Evolutionary conservation across 2,113 vertebrate species (phyloP).

Genomic region (Dasyprocta punctata): DNA sequence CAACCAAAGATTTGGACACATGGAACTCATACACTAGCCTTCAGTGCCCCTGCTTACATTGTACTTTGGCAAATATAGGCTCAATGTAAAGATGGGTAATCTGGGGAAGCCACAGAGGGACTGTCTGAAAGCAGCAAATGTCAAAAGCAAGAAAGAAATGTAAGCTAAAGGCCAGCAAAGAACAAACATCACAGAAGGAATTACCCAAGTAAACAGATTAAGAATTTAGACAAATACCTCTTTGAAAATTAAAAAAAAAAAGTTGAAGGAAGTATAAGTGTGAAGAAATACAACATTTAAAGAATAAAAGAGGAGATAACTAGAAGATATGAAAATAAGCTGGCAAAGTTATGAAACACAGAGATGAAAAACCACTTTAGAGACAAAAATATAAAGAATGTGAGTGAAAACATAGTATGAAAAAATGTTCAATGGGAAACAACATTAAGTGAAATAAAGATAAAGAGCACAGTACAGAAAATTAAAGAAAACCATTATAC

Average conservation of each 20-base stretch:
- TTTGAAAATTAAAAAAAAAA: neutral
- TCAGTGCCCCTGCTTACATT: neutral
- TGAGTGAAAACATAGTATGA: neutral
- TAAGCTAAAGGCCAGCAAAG: conserved; percentile 20
- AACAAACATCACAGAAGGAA: neutral
- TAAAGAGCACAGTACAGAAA: neutral
- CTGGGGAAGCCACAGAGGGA: neutral
- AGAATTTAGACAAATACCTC: neutral
- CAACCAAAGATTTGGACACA: neutral
- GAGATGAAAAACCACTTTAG: neutral
- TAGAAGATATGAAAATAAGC: neutral
- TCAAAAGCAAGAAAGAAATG: conserved; percentile 32
- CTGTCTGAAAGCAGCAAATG: neutral
- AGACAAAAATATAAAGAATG: neutral
- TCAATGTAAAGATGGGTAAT: neutral
- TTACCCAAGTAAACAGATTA: neutral
- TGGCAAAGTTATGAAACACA: neutral
- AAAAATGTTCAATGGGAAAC: neutral
- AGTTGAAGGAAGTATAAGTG: neutral
- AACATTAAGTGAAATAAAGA: neutral
- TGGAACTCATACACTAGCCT: neutral
- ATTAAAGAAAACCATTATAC: neutral
- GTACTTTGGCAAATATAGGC: neutral
- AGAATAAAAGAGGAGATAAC: neutral
- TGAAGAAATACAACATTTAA: neutral